Conservation (phyloP, 2,797 vertebrate genomes). For the Microtus californicus region DNA sequence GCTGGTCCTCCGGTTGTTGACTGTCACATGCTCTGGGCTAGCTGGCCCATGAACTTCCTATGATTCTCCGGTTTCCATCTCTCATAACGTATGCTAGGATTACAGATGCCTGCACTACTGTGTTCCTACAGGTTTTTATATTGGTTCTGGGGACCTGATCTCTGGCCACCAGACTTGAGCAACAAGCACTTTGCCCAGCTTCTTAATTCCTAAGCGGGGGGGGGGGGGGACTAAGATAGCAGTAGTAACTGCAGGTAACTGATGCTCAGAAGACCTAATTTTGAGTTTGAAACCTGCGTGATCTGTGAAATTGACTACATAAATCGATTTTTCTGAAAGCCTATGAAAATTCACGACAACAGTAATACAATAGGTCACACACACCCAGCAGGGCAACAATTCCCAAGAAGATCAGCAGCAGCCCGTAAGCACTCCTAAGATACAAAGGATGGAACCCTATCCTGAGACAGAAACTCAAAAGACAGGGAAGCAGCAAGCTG, state of each 20-base stretch:
- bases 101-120: background rate
- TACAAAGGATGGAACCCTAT: background rate
- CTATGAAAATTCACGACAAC: background rate
- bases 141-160: background rate
- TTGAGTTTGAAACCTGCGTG: background rate
- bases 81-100: background rate
- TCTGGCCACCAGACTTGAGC: background rate
- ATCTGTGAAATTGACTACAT: background rate
- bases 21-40: background rate
- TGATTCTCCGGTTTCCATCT: background rate
- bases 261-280: background rate
- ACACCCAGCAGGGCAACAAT: background rate
- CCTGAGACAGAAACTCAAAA: background rate
- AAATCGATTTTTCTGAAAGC: slow-evolving; percentile 2
- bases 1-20: background rate
- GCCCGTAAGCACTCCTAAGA: background rate
- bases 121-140: background rate
- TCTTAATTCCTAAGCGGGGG: background rate
- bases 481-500: background rate
- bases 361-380: background rate
- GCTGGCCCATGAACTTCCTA: background rate
- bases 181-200: background rate
- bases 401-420: background rate
- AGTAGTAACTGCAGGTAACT: background rate
- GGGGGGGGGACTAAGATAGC: background rate